Conservation (phyloP, 2,888 invertebrate species). For the Hypselothyrea guttata region DNA sequence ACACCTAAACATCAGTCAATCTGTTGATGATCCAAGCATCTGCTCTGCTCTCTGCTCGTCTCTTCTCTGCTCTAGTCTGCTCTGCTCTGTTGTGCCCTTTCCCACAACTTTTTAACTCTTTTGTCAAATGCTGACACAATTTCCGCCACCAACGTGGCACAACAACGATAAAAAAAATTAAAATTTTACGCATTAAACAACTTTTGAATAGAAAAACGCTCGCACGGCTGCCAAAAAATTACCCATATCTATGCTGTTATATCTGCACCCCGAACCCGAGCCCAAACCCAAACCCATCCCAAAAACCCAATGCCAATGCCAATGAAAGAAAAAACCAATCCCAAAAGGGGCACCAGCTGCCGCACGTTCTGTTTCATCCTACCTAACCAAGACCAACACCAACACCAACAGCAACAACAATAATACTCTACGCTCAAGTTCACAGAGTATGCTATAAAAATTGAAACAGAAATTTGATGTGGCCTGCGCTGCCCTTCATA, state of each 20-base stretch:
- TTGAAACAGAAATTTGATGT: conserved; percentile 68
- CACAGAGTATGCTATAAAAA: conserved; percentile 47
- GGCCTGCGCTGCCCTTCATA: conserved; percentile 36
- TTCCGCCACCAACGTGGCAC: conserved; percentile 59
- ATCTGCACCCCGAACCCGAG: conserved; percentile 36
- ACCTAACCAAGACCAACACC: conserved; percentile 3
- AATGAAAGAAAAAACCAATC: conserved; percentile 34
- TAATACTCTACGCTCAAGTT: no score
- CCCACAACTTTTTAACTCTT: conserved; percentile 74
- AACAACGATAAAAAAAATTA: conserved; percentile 59
- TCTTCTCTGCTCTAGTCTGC: not conserved
- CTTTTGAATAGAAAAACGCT: conserved; percentile 53
- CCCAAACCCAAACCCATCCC: conserved; percentile 17
- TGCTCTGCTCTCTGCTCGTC: not conserved
- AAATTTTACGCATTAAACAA: conserved; percentile 73
- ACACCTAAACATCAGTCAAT: conserved; percentile 56
- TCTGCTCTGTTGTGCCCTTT: conserved; percentile 33
- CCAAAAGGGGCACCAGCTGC: conserved; percentile 68
- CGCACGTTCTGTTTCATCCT: conserved; percentile 37
- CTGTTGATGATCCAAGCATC: conserved; percentile 3
- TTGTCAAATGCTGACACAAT: conserved; percentile 67
- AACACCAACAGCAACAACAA: no score
- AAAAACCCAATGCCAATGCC: conserved; percentile 5
- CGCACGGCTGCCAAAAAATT: conserved; percentile 60
- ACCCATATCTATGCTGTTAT: conserved; percentile 59